Conservation (phyloP, 2,113 vertebrate genomes). For the Vicugna pacos region DNA sequence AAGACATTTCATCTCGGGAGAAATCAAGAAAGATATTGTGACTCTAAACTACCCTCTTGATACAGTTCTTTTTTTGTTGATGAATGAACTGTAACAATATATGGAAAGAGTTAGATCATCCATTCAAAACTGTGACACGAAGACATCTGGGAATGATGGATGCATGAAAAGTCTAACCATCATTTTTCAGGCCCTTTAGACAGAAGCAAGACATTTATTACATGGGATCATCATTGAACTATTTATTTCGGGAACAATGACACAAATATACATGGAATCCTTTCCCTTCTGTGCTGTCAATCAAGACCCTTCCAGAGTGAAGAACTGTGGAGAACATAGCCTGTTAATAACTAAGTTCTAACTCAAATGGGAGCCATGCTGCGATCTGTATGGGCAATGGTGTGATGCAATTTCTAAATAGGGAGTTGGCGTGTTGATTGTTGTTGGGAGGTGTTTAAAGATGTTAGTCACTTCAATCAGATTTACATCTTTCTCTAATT, state of each 20-base stretch:
- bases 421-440: background rate
- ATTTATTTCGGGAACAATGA: background rate
- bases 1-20: background rate
- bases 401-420: background rate
- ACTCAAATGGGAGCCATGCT: background rate
- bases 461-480: background rate
- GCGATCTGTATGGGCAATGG: fast-evolving
- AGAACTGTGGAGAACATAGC: background rate
- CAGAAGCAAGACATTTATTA: background rate
- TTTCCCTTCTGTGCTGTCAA: background rate
- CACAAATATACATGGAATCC: fast-evolving
- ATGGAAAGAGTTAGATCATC: background rate
- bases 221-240: background rate
- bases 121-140: background rate
- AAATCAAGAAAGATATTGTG: background rate
- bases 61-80: background rate
- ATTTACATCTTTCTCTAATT: background rate
- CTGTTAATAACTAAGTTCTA: background rate
- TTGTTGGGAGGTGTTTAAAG: background rate
- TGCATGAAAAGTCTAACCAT: too few species aligned
- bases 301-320: background rate
- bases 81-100: background rate
- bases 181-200: background rate
- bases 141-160: background rate
- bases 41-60: background rate